Evolutionary conservation across 2,797 vertebrate genomes (phyloP).

Genomic region (Pseudochromis fuscus): DNA sequence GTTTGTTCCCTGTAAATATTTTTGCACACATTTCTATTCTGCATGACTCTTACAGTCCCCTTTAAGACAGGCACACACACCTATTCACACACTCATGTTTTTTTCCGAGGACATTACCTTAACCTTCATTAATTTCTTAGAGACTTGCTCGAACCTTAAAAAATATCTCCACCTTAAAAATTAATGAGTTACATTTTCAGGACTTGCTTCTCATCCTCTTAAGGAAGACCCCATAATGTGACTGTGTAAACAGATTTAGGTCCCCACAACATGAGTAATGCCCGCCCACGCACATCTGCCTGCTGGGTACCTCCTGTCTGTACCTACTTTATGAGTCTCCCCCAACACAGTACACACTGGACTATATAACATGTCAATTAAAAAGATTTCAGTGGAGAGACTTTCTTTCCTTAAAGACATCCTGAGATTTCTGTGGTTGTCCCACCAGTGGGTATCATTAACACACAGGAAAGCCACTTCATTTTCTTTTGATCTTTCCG

Average conservation of each 20-base stretch:
- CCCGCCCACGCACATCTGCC: slow-evolving; percentile 9
- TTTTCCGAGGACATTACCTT: too few relatives aligned
- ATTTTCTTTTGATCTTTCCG: slow-evolving; percentile 48
- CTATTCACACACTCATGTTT: slow-evolving; percentile 1
- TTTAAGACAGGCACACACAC: slow-evolving; percentile 6
- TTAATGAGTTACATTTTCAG: too few relatives aligned
- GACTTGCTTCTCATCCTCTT: too few relatives aligned
- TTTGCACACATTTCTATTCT: slow-evolving; percentile 15
- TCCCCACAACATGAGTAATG: slow-evolving; percentile 3
- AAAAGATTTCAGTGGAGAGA: slow-evolving; percentile 50
- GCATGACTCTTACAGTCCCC: slow-evolving; percentile 1
- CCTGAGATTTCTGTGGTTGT: slow-evolving; percentile 47
- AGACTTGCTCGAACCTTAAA: too few relatives aligned
- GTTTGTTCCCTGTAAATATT: slow-evolving; percentile 23
- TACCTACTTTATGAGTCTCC: slow-evolving; percentile 36
- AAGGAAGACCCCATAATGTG: too few relatives aligned
- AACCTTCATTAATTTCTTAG: too few relatives aligned
- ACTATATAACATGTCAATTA: slow-evolving; percentile 62
- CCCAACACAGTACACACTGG: slow-evolving; percentile 23
- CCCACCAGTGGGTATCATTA: slow-evolving; percentile 32
- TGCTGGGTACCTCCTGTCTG: slow-evolving; percentile 29
- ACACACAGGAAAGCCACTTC: slow-evolving; percentile 41
- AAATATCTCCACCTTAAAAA: too few relatives aligned
- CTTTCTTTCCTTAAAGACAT: slow-evolving; percentile 37
- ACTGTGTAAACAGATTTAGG: slow-evolving; percentile 8